Base-by-base conservation (phyloP, 2,888 invertebrate genomes). In the Lithophane semibrunnea region DNA sequence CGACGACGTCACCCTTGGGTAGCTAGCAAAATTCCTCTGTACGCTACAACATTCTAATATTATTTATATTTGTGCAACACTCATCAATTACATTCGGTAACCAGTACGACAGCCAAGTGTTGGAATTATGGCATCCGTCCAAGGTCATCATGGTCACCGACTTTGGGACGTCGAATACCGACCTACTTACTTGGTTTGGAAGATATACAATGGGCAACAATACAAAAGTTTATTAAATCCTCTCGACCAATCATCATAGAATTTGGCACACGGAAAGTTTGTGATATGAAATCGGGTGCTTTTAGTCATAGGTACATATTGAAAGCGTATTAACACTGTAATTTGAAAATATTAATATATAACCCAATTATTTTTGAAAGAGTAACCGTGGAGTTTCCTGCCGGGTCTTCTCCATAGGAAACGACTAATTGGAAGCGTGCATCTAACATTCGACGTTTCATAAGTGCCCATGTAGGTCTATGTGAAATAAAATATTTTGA, bases 111-210 rank as follows among this genome's bases (percentile, higher is more conserved):
- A 8, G 42, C 74, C 65, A 73, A 79, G 49, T 77, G 29, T 49
- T 29, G 3, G 3, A n/a, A 29, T 56, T 56, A 79, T 80, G 79
- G 79, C 74, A 74, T 21, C 3, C 29, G 2, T 74, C 66, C 79
- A 79, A 66, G 64, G 56, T 52, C 42, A 29, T 42, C 13, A 1
- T 44, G 18, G 29, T 63, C 18, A 21, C 54, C 13, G 10, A 42
- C 42, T 72, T 56, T 44, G 12, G 10, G n/a, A 24, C 29, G 18
- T 24, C 10, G 2, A 7, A 13, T 58, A 21, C 37, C 5, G 42
- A 64, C 29, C 49, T 52, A 44, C 29, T 52, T 56, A 80, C 16
- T 9, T 44, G 64, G 12, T 56, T n/a, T 16, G n/a, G 8, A 49
- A 29, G 13, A 49, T 10, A 47, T 47, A 47, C 12, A 37, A 24